Evolutionary conservation across 2,113 vertebrate genomes (phyloP).

Genomic region (Ploceus nigricollis): DNA sequence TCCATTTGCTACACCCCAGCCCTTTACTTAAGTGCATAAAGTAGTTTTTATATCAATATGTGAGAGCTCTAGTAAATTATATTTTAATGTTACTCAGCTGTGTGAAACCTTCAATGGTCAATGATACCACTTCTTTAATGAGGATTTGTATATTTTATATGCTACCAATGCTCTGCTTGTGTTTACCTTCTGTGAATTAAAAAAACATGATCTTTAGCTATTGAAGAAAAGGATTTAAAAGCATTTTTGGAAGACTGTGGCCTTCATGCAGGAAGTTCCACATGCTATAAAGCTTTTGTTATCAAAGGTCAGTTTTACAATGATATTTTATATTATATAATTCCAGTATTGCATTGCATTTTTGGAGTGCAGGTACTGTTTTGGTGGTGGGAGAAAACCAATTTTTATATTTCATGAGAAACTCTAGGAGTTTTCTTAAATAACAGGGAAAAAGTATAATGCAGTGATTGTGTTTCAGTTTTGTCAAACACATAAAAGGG

Average conservation of each 20-base stretch:
- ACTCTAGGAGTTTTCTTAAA: conserved; percentile 74
- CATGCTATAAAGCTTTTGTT: conserved; percentile 63
- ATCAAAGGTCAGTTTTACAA: conserved; percentile 66
- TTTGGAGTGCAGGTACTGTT: conserved; percentile 76
- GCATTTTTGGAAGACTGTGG: conserved; percentile 63
- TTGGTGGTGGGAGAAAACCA: conserved; percentile 65
- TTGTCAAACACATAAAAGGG: conserved; percentile 48
- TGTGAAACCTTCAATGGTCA: conserved; percentile 66
- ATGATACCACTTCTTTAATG: conserved; percentile 65
- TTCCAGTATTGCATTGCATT: conserved; percentile 71
- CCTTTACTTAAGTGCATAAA: conserved; percentile 56
- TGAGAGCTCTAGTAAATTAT: conserved; percentile 70
- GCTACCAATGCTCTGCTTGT: conserved; percentile 67
- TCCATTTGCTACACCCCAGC: conserved; percentile 36
- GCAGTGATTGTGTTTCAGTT: conserved; percentile 59
- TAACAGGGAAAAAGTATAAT: conserved; percentile 63
- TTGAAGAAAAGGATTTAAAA: conserved; percentile 65
- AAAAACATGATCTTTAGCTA: conserved; percentile 53
- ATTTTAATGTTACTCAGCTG: conserved; percentile 74
- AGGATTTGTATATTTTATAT: conserved; percentile 80
- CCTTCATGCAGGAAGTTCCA: conserved; percentile 59
- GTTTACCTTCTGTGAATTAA: conserved; percentile 73
- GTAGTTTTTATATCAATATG: conserved; percentile 72
- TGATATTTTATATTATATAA: conserved; percentile 75
- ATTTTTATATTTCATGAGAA: conserved; percentile 78